Conservation (phyloP, 1,140 invertebrate genomes). For the Lepidurus packardi region DNA sequence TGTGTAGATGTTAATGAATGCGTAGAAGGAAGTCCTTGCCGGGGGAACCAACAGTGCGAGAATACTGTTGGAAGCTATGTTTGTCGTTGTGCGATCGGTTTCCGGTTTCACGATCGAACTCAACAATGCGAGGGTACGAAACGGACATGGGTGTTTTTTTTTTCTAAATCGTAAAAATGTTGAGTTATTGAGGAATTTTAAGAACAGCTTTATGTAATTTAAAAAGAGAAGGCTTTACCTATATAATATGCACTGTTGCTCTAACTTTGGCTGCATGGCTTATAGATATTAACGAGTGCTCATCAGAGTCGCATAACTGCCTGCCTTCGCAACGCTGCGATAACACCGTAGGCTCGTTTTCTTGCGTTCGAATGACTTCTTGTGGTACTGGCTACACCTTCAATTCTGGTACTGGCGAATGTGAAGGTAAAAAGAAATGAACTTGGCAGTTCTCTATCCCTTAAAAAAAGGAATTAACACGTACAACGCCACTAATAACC, state of each 20-base stretch:
- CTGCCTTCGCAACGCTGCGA: conserved; percentile 71
- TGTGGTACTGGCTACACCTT: conserved; percentile 96
- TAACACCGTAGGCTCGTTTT: conserved; percentile 80
- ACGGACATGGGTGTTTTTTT: conserved; percentile 11
- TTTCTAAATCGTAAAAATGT: conserved; percentile 2
- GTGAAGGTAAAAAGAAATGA: conserved; percentile 61
- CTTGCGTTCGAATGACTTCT: conserved; percentile 71
- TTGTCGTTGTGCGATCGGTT: conserved; percentile 52
- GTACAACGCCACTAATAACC: conserved; percentile 17
- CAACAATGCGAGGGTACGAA: conserved; percentile 50
- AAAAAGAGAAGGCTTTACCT: too few relatives aligned
- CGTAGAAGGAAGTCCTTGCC: conserved; percentile 42
- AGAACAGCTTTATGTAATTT: too few relatives aligned
- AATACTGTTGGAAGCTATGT: conserved; percentile 51
- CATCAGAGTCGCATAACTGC: conserved; percentile 52
- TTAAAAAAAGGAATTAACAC: background rate
- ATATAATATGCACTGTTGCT: background rate
- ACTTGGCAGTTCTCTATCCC: conserved; percentile 3
- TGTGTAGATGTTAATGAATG: conserved; percentile 47
- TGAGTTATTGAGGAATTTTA: too few relatives aligned
- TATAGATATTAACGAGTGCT: conserved; percentile 61
- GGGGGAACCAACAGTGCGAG: conserved; percentile 49
- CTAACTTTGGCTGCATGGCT: conserved; percentile 14
- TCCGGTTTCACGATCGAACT: conserved; percentile 49
- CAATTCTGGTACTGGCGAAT: conserved; percentile 75